phyloP scores from a whole-genome alignment of 2,113 vertebrate species.

The Odocoileus hemionus region DNA sequence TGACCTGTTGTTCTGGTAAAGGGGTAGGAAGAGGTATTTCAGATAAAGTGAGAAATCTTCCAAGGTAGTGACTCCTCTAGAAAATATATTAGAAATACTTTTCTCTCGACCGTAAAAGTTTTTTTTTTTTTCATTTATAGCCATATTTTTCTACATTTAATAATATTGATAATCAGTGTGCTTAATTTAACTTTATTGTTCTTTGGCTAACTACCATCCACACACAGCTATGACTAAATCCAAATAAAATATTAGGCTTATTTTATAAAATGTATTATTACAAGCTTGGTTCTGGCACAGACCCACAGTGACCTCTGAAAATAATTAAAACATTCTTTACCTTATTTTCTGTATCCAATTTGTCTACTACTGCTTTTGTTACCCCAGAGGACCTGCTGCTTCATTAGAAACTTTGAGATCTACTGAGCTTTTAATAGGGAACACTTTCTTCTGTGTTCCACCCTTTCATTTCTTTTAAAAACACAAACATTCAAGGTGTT shows the following conservation, averaged over 20 bases:
- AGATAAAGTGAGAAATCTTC: not conserved
- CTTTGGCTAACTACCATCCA: not conserved
- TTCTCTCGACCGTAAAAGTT: not conserved
- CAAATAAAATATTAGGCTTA: constrained; percentile 30
- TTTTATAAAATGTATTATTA: constrained; percentile 22
- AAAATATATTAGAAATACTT: not conserved
- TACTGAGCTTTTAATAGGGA: not conserved
- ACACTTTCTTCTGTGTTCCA: accelerated
- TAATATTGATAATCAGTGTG: constrained; percentile 19
- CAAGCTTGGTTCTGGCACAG: not conserved
- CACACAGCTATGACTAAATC: constrained; percentile 11
- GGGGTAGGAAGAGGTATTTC: not conserved
- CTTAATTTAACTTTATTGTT: constrained; percentile 47
- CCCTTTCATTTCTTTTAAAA: not conserved
- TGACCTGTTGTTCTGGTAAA: not conserved
- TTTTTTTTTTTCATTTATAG: not conserved
- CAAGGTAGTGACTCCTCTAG: not conserved
- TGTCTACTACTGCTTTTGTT: not conserved
- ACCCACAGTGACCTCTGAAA: not conserved
- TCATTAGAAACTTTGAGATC: not conserved
- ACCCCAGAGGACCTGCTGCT: not conserved
- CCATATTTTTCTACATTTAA: not conserved
- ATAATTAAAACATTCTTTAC: constrained; percentile 53
- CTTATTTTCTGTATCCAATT: constrained; percentile 19
- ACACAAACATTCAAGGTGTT: not conserved